Percentiles rank a stretch among this genome's conserved stretches.
phyloP scores from a whole-genome alignment of 2,888 invertebrate genomes.

The Sinelater perroti region DNA sequence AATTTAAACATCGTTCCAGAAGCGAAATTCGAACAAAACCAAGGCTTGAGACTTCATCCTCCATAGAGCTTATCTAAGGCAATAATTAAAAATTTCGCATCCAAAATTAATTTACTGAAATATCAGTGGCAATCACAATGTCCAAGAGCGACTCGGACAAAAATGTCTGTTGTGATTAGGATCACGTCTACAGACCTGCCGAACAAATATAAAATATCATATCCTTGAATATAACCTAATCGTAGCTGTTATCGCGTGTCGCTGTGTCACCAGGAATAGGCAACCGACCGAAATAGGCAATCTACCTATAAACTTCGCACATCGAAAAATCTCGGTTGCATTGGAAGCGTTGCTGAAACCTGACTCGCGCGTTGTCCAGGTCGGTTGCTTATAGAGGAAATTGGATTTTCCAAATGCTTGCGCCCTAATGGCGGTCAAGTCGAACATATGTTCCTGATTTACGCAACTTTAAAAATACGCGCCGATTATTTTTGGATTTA shows the following conservation, averaged over 20 bases:
- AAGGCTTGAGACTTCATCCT: neutral
- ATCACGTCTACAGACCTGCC: slow-evolving; percentile 3
- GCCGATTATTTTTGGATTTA: neutral
- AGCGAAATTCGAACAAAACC: no score
- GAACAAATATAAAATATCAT: slow-evolving; percentile 8
- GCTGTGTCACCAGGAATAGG: neutral
- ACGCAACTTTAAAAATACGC: slow-evolving; percentile 7
- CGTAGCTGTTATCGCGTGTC: neutral
- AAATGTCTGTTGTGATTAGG: slow-evolving; percentile 3
- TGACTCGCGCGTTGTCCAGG: no score
- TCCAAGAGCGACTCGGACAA: no score
- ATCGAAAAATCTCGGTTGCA: neutral
- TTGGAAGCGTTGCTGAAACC: no score
- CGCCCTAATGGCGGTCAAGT: neutral
- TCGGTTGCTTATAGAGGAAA: slow-evolving; percentile 1
- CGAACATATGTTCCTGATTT: slow-evolving; percentile 5
- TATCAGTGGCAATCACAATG: no score
- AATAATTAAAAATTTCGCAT: neutral
- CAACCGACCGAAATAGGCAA: no score
- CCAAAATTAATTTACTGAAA: no score
- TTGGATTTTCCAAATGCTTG: slow-evolving; percentile 1
- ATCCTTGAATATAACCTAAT: slow-evolving; percentile 5
- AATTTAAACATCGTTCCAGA: no score
- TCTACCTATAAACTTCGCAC: neutral
- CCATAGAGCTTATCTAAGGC: neutral